A percentile compares a stretch with the other conserved stretches of the same genome.
Evolutionary conservation across 1,140 invertebrate species (phyloP).

Genomic region (Drosophila albomicans): DNA sequence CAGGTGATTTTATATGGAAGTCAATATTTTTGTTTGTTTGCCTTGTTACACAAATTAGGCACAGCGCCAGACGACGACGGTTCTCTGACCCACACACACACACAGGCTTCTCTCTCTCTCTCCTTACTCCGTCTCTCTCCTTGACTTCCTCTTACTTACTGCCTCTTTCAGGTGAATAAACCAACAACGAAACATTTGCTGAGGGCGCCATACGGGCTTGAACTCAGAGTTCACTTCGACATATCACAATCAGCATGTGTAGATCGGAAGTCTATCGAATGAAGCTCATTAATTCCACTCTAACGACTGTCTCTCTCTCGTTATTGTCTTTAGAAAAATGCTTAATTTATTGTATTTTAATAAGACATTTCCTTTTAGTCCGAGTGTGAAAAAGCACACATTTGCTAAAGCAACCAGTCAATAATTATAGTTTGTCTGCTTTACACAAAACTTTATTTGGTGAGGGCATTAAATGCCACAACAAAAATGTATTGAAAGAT

Average conservation of each 20-base stretch:
- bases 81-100: constrained; percentile 16
- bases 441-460: background rate
- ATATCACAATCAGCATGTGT: constrained; percentile 24
- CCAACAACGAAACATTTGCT: constrained; percentile 14
- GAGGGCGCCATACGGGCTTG: constrained; percentile 51
- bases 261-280: constrained; percentile 46
- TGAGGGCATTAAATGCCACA: too few species aligned
- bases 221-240: constrained; percentile 43
- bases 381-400: background rate
- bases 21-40: constrained; percentile 53
- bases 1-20: constrained; percentile 80
- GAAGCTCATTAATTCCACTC: constrained; percentile 33
- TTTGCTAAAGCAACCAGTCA: background rate
- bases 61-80: constrained; percentile 23
- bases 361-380: constrained; percentile 46
- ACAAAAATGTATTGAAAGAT: too few species aligned
- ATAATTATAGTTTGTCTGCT: constrained; percentile 1
- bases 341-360: constrained; percentile 47
- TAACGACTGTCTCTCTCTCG: background rate
- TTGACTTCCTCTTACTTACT: background rate
- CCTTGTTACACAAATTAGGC: constrained; percentile 51
- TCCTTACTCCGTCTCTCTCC: background rate
- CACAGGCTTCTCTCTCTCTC: background rate
- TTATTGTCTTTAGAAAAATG: constrained; percentile 1
- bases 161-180: constrained; percentile 30